phyloP scores from a whole-genome alignment of 2,797 vertebrate genomes.

The Coluber constrictor region DNA sequence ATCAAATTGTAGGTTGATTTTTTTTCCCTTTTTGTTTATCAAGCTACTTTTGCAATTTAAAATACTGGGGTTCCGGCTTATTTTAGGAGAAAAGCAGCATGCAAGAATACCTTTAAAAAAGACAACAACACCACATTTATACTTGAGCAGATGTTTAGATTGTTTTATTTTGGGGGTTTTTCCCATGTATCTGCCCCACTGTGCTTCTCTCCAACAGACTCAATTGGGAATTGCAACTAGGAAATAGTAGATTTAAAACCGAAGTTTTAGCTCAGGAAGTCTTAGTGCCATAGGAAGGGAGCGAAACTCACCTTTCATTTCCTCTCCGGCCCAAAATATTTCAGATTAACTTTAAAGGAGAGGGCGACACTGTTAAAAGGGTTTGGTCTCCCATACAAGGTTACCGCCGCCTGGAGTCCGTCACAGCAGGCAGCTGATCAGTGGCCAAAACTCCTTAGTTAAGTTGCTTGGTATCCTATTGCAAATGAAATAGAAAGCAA shows the following conservation, averaged over 20 bases:
- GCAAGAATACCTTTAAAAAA: constrained; percentile 6
- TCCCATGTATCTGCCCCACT: constrained; percentile 18
- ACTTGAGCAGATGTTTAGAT: constrained; percentile 26
- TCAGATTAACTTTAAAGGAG: constrained; percentile 70
- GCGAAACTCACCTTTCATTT: constrained; percentile 75
- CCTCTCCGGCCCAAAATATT: constrained; percentile 61
- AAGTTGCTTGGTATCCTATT: constrained; percentile 64
- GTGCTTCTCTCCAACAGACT: constrained; percentile 71
- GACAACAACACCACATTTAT: constrained; percentile 1
- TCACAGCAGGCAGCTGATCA: constrained; percentile 66
- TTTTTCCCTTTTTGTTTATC: neutral
- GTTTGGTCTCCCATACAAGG: constrained; percentile 38
- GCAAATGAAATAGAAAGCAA: constrained; percentile 71
- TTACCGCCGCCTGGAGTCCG: constrained; percentile 56
- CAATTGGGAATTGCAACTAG: constrained; percentile 70
- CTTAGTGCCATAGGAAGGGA: constrained; percentile 62
- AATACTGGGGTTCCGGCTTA: neutral
- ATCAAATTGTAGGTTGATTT: neutral
- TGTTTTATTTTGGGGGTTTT: neutral
- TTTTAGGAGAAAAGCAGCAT: constrained; percentile 3
- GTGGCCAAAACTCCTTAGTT: constrained; percentile 51
- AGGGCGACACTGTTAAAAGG: constrained; percentile 53
- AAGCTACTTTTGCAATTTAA: constrained; percentile 1
- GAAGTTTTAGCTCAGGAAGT: constrained; percentile 70
- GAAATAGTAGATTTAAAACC: constrained; percentile 69